These are phyloP conservation scores for Dysdera silvatica DNA, from an alignment of 1,140 invertebrate species.

Conservation along the genomic window DNA sequence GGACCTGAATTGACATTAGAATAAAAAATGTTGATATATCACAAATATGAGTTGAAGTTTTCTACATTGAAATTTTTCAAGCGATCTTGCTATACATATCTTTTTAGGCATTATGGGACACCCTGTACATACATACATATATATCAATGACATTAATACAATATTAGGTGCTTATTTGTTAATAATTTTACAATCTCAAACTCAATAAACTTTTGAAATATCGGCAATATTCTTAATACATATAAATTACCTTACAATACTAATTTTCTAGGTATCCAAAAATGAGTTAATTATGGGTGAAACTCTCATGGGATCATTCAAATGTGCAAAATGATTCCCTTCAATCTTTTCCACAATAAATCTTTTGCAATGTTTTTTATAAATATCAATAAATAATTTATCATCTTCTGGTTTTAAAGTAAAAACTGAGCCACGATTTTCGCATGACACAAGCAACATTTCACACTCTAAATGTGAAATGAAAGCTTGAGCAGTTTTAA, in stretches of 20 bases:
- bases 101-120: too few species aligned
- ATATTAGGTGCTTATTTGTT: too few species aligned
- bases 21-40: too few species aligned
- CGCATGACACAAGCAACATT: constrained; percentile 30
- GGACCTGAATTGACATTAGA: too few species aligned
- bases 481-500: constrained; percentile 8
- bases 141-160: not conserved
- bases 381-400: constrained; percentile 25
- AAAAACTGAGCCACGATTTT: constrained; percentile 6
- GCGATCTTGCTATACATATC: too few species aligned
- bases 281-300: constrained; percentile 42
- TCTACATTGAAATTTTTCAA: too few species aligned
- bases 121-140: not conserved
- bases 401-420: constrained; percentile 1
- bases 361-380: constrained; percentile 26
- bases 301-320: constrained; percentile 64
- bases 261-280: constrained; percentile 19
- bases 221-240: too few species aligned
- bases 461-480: constrained; percentile 23
- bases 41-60: too few species aligned
- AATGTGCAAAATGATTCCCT: constrained; percentile 75
- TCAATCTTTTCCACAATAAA: constrained; percentile 62
- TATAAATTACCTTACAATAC: too few species aligned
- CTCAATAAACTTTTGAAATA: too few species aligned
- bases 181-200: too few species aligned